Percentiles rank a stretch among this genome's conserved stretches.
phyloP scores from a whole-genome alignment of 2,113 vertebrate genomes.

The Scolopax mira region DNA sequence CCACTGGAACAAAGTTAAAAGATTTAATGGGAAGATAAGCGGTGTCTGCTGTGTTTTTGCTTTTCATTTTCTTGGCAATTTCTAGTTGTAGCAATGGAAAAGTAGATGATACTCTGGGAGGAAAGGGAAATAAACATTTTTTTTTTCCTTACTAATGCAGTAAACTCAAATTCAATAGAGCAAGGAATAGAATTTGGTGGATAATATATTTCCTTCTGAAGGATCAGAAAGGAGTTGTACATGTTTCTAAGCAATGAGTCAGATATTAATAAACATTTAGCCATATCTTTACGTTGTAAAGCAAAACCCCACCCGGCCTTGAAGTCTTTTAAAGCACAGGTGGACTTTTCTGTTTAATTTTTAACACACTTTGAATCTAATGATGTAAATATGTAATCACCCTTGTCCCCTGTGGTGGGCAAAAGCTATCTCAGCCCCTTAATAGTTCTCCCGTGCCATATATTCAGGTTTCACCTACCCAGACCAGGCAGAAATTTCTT shows the following conservation, averaged over 20 bases:
- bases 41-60: neutral
- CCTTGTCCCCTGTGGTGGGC: neutral
- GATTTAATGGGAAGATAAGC: constrained; percentile 11
- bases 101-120: neutral
- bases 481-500: neutral
- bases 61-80: constrained; percentile 31
- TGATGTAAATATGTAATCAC: neutral
- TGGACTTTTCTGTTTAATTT: neutral
- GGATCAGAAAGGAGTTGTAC: neutral
- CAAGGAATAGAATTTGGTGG: neutral
- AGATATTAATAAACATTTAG: neutral
- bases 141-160: neutral
- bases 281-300: neutral
- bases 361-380: neutral
- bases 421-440: neutral
- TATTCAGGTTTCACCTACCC: neutral
- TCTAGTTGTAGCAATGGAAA: constrained; percentile 16
- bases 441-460: neutral
- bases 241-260: neutral
- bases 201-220: neutral
- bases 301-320: neutral
- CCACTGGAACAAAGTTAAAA: neutral
- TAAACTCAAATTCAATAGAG: neutral
- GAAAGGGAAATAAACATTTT: neutral
- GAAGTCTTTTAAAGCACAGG: neutral